Conservation (phyloP, 2,888 invertebrate genomes). For the Synergus japonicus region DNA sequence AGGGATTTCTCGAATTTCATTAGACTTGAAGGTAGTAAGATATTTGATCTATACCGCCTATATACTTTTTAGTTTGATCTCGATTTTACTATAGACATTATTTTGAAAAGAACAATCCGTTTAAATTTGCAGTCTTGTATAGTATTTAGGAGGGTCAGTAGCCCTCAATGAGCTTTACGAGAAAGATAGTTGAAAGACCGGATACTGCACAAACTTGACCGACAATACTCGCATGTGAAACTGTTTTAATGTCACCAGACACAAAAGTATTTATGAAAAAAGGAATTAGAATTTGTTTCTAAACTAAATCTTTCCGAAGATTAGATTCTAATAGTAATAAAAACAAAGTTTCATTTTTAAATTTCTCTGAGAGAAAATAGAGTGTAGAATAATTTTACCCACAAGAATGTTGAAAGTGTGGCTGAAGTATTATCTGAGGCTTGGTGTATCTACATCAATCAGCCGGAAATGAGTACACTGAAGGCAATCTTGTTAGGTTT, state of each 20-base stretch:
- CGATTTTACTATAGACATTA: too few relatives aligned
- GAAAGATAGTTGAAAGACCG: constrained; percentile 2
- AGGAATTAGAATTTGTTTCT: not conserved
- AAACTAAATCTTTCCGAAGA: not conserved
- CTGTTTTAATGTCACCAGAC: not conserved
- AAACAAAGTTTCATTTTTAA: too few relatives aligned
- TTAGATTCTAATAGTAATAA: too few relatives aligned
- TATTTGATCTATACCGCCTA: too few relatives aligned
- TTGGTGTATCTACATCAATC: constrained; percentile 11
- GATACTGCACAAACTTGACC: constrained; percentile 4
- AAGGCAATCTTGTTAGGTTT: not conserved
- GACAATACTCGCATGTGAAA: not conserved
- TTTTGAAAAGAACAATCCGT: too few relatives aligned
- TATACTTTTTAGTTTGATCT: too few relatives aligned
- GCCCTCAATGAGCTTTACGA: constrained; percentile 1
- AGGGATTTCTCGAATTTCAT: too few relatives aligned
- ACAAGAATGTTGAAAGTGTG: too few relatives aligned
- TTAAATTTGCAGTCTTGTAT: not conserved
- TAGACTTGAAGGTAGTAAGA: too few relatives aligned
- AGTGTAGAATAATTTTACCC: too few relatives aligned
- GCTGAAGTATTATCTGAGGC: not conserved
- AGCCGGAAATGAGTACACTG: constrained; percentile 24
- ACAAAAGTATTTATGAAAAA: not conserved
- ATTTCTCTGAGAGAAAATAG: too few relatives aligned
- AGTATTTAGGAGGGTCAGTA: constrained; percentile 1